A percentile compares a stretch with the other conserved stretches of the same genome.
Evolutionary conservation across 2,113 vertebrate species (phyloP).

Genomic region (Pygathrix nemaeus): DNA sequence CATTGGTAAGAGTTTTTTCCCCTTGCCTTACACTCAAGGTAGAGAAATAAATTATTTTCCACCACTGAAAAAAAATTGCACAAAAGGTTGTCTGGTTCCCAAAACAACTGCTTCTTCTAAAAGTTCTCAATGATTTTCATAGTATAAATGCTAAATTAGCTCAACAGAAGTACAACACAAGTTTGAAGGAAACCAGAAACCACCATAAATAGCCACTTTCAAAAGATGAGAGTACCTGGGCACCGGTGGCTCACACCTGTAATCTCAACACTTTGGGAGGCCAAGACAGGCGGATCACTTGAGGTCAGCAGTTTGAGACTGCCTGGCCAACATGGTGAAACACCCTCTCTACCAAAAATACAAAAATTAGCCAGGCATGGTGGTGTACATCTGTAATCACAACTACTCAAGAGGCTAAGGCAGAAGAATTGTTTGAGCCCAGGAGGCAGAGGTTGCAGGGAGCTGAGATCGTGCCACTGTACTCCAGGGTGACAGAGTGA

Average conservation of each 20-base stretch:
- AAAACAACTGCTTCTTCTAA: slow-evolving; percentile 53
- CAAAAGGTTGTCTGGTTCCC: not conserved
- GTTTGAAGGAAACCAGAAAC: slow-evolving; percentile 58
- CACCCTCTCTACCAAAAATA: not conserved
- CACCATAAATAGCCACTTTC: slow-evolving; percentile 35
- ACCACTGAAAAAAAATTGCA: not conserved
- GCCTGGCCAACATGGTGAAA: not conserved
- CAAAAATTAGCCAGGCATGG: not conserved
- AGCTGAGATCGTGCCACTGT: not conserved
- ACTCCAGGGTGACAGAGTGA: not conserved
- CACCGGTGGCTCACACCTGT: not conserved
- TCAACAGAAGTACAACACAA: slow-evolving; percentile 41
- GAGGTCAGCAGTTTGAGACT: not conserved
- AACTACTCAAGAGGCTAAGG: not conserved
- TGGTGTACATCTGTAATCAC: not conserved
- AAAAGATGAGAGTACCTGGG: slow-evolving; percentile 9
- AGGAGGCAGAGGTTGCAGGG: not conserved
- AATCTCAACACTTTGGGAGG: not conserved
- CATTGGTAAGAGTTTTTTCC: not conserved
- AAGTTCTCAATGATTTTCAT: slow-evolving; percentile 59
- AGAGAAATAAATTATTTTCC: slow-evolving; percentile 36
- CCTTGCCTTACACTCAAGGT: not conserved
- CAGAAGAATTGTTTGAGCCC: not conserved
- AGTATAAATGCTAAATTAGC: slow-evolving; percentile 57
- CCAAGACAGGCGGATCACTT: not conserved